Evolutionary conservation across 2,888 invertebrate genomes (phyloP), one percentile per base, ranked within the genome.

Genomic region (Hydroisotoma schaefferi): DNA sequence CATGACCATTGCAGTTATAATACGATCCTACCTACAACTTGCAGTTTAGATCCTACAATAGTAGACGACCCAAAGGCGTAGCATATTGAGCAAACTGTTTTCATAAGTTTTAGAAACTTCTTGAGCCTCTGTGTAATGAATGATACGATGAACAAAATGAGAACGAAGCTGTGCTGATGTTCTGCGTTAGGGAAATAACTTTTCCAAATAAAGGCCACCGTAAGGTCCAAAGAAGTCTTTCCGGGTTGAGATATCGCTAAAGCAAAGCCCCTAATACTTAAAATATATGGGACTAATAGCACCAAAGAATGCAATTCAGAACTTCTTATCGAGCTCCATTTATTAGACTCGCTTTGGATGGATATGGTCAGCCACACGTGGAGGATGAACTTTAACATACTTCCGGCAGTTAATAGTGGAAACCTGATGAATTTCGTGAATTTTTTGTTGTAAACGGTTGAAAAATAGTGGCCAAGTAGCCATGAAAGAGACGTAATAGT

Each of bases 361-460:
- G 59, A 63, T 12, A 67, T 26, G 5, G 65, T 48, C 4, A 70
- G 46, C 71, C 70, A 71, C 40, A 64, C 48, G 27, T 71, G 71
- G 12, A 70, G 55, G 12, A 66, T 18, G 38, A 65, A 54, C 2
- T 64, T 62, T 15, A 70, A 55, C 2, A 55, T 37, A 10, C 66
- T 65, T 43, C 66, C 59, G 44, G 52, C 48, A 10, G 61, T 37
- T 4, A 57, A 26, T 12, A 55, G 23, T 2, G 58, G 12, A 12
- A 61, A 20, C 26, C 51, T 12, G 22, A 52, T 23, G 28, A 18
- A 12, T 23, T 33, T 52, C 22, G 22, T 4, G 2, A 37, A 12
- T n/a, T 28, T 4, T 20, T 27, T 26, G n/a, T 12, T 12, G 54
- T 53, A 54, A 48, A 63, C 54, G 18, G 59, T 48, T 25, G 55